Base-by-base conservation (phyloP, 2,888 invertebrate species). In the Ceraclea dissimilis region DNA sequence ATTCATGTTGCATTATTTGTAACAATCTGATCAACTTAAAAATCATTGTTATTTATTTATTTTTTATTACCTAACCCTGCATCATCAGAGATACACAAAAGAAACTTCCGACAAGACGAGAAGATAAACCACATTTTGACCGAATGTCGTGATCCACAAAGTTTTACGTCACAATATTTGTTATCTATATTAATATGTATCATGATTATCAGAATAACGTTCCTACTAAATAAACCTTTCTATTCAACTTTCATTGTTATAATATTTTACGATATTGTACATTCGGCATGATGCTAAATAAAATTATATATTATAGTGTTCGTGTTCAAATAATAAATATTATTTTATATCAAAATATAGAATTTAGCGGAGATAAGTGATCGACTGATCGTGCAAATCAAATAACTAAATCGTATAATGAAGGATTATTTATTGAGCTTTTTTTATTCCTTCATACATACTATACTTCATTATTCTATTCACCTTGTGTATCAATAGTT, bases 101-200 rank as follows among this genome's bases (percentile, higher is more conserved):
- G 39, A 16, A 39, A 39, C 13, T 39, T 39, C 39, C 13, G 39
- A 39, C 39, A n/a, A 13, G 39, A 39, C 39, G 13, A 13, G n/a
- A 20, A 49, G 49, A 49, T 26, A 47, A 18, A 16, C 18, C 22
- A 11, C 20, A n/a, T 22, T 26, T 22, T 26, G 49, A 26, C 21
- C 20, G 49, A 49, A 22, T 22, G 49, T 49, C 49, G 49, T 49
- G 49, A 49, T 49, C 47, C 19, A 19, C 47, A 17, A 8, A 18
- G 47, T 4, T 49, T 49, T 49, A 26, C 49, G 26, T 49, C 49
- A 49, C 20, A 49, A 17, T 18, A n/a, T 26, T 49, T 47, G 13
- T 16, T 39, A 10, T 6, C 26, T 26, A 10, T 26, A 26, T 26
- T 26, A 26, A 26, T 26, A 6, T 26, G 26, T 26, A n/a, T n/a